These are phyloP conservation scores for Megamerina dolium DNA, from an alignment of 2,888 invertebrate genomes.

Conservation along the genomic window DNA sequence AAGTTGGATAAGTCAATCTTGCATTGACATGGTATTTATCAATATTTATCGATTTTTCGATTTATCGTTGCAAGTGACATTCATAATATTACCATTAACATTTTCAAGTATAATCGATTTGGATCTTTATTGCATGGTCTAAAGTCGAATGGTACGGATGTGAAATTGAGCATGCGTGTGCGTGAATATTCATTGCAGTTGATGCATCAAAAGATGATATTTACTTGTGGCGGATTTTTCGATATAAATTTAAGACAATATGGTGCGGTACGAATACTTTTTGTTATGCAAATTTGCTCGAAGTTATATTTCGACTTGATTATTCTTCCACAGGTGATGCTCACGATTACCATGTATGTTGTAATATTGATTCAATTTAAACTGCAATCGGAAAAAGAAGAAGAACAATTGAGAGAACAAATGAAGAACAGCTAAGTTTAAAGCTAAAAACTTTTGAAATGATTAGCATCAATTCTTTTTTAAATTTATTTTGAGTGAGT, in stretches of 20 bases:
- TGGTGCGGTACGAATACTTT: conserved; percentile 29
- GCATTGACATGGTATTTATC: conserved; percentile 29
- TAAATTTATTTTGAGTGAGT: too few species aligned
- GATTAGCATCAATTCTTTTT: background rate
- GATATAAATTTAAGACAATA: conserved; percentile 37
- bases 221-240: conserved; percentile 37
- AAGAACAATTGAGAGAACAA: background rate
- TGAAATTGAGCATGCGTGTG: conserved; percentile 24
- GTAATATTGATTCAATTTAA: conserved; percentile 42
- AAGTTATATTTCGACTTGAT: too few species aligned
- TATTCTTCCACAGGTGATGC: conserved; percentile 31
- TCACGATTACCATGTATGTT: conserved; percentile 32
- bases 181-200: conserved; percentile 38
- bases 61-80: too few species aligned
- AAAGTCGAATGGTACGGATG: too few species aligned
- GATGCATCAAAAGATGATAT: conserved; percentile 34
- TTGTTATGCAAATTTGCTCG: background rate
- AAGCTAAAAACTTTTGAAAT: background rate
- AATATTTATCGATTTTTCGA: too few species aligned
- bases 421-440: background rate
- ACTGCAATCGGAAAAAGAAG: conserved; percentile 30
- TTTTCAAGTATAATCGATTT: conserved; percentile 30
- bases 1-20: conserved; percentile 33
- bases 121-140: conserved; percentile 30
- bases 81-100: background rate